Conservation (phyloP, 2,797 vertebrate genomes). For the Aphelocoma californica region DNA sequence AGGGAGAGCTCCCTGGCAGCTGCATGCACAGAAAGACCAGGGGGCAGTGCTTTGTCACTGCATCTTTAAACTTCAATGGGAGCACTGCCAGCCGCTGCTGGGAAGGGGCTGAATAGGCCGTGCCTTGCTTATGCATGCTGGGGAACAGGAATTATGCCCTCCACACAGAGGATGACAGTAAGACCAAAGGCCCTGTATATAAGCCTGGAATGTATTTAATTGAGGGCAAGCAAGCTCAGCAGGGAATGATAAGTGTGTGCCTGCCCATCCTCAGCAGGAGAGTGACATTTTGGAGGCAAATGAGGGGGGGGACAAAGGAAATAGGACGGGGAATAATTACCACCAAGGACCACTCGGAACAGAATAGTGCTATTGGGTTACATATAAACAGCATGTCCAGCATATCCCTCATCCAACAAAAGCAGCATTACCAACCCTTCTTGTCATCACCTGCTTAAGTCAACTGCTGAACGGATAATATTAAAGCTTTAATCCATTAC, state of each 20-base stretch:
- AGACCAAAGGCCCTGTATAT: slow-evolving; percentile 13
- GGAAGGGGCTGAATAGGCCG: not conserved
- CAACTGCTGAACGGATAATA: slow-evolving; percentile 60
- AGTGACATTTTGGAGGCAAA: slow-evolving; percentile 55
- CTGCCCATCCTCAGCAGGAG: slow-evolving; percentile 52
- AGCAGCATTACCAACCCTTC: slow-evolving; percentile 60
- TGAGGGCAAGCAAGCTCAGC: slow-evolving; percentile 53
- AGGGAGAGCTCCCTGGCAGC: not conserved
- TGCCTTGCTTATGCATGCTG: not conserved
- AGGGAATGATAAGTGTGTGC: slow-evolving; percentile 56
- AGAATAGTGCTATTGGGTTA: slow-evolving; percentile 49
- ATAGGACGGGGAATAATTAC: slow-evolving; percentile 48
- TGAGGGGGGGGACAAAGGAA: slow-evolving; percentile 35
- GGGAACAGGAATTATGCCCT: not conserved
- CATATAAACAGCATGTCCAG: slow-evolving; percentile 33
- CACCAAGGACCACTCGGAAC: slow-evolving; percentile 42
- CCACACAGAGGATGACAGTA: not conserved
- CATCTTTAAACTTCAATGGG: not conserved
- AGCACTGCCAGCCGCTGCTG: not conserved
- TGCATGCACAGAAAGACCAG: not conserved
- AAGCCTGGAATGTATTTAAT: slow-evolving; percentile 58
- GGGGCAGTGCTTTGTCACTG: not conserved
- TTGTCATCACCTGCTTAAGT: slow-evolving; percentile 75
- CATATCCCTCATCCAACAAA: slow-evolving; percentile 67
- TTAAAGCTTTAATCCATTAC: slow-evolving; percentile 74